Evolutionary conservation across 2,888 invertebrate species (phyloP).

Genomic region (Ochropacha duplaris): DNA sequence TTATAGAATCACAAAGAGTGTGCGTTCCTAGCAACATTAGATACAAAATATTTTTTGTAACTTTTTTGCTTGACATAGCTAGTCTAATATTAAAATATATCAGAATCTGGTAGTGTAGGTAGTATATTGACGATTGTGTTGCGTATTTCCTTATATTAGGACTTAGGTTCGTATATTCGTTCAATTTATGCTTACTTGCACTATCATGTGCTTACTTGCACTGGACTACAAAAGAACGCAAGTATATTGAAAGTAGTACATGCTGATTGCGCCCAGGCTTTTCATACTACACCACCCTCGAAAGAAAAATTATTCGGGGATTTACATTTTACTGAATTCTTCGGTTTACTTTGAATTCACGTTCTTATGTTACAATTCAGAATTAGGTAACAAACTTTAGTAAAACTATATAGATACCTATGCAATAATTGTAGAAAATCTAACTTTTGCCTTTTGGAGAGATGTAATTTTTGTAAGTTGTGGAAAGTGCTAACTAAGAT

Average conservation of each 20-base stretch:
- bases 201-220: neutral
- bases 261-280: conserved; percentile 39
- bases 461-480: too few relatives aligned
- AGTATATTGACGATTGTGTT: neutral
- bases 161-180: neutral
- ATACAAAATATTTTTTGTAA: too few relatives aligned
- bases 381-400: neutral
- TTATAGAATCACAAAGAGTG: too few relatives aligned
- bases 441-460: too few relatives aligned
- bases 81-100: neutral
- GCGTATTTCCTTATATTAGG: neutral
- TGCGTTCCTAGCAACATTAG: neutral
- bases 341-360: neutral
- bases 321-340: neutral
- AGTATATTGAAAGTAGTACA: conserved; percentile 19
- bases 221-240: neutral
- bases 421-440: too few relatives aligned
- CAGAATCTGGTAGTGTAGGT: neutral
- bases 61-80: too few relatives aligned
- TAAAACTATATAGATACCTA: neutral
- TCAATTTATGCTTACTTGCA: neutral
- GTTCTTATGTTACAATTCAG: neutral
- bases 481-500: too few relatives aligned
- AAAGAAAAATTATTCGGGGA: neutral
- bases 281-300: conserved; percentile 28